These are phyloP conservation scores for Oceanodroma tethys DNA, from an alignment of 2,113 vertebrate species.

Conservation along the genomic window DNA sequence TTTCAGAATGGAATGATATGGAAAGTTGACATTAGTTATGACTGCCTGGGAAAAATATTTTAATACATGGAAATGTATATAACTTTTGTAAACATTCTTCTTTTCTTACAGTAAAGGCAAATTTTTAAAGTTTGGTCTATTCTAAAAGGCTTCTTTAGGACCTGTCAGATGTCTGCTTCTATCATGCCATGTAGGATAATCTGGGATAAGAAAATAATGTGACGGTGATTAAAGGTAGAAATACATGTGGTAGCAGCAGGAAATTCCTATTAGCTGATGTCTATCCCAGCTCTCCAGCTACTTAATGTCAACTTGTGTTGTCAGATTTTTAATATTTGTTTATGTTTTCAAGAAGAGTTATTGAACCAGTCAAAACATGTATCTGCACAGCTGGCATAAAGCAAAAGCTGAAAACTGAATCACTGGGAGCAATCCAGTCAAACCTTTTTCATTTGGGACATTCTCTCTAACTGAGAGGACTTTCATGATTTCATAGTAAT, in stretches of 20 bases:
- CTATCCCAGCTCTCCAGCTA: not conserved
- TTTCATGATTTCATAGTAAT: not conserved
- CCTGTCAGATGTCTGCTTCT: not conserved
- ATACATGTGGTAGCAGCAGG: not conserved
- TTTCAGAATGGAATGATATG: not conserved
- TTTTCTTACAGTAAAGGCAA: not conserved
- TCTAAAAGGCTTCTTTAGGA: not conserved
- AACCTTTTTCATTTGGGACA: not conserved
- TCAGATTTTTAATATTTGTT: not conserved
- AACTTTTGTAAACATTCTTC: not conserved
- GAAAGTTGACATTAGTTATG: not conserved
- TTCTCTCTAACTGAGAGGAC: not conserved
- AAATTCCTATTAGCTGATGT: not conserved
- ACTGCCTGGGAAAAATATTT: not conserved
- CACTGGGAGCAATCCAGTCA: not conserved
- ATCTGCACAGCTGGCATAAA: not conserved
- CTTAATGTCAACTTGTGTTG: not conserved
- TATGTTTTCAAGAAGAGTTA: not conserved
- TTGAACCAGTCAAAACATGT: not conserved
- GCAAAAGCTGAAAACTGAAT: not conserved
- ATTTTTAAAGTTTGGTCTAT: not conserved
- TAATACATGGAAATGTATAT: not conserved
- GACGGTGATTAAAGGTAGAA: not conserved
- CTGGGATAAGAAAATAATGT: not conserved
- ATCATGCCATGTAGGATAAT: not conserved